Percentiles rank a stretch among this genome's conserved stretches.
Conservation (phyloP, 2,888 invertebrate species). For the Hybos culiciformis region DNA sequence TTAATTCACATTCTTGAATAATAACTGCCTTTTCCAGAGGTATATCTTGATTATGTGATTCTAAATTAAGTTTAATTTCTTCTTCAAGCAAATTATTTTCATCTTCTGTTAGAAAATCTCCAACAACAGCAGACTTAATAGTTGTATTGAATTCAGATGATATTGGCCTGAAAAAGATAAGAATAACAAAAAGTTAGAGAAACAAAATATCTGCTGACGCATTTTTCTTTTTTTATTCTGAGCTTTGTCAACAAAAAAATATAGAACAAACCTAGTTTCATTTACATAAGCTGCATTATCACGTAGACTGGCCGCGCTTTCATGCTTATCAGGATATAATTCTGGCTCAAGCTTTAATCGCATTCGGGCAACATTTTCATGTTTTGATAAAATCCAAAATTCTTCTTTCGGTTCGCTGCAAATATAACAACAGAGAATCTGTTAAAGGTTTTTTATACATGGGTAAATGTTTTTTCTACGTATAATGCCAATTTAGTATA, state of each 20-base stretch:
- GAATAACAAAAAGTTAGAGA: neutral
- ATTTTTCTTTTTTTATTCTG: neutral
- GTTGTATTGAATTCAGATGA: slow-evolving; percentile 33
- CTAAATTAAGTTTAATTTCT: slow-evolving; percentile 35
- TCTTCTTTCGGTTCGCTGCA: slow-evolving; percentile 31
- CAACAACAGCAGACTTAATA: slow-evolving; percentile 35
- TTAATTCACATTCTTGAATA: slow-evolving; percentile 46
- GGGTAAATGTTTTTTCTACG: no score
- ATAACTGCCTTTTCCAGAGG: slow-evolving; percentile 44
- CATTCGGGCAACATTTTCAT: slow-evolving; percentile 49
- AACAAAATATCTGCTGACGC: neutral
- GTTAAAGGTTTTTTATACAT: no score
- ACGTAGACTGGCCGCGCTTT: slow-evolving; percentile 44
- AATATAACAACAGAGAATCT: slow-evolving; percentile 13
- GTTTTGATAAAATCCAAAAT: slow-evolving; percentile 46
- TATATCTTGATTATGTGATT: slow-evolving; percentile 34
- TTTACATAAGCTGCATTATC: slow-evolving; percentile 39
- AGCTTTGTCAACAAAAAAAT: neutral
- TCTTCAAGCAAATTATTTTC: slow-evolving; percentile 36
- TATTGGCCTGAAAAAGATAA: slow-evolving; percentile 22
- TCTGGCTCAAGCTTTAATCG: slow-evolving; percentile 45
- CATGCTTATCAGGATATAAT: slow-evolving; percentile 42
- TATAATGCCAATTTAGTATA: no score
- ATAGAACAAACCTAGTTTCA: slow-evolving; percentile 26
- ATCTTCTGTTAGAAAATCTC: slow-evolving; percentile 35